A percentile compares a stretch with the other conserved stretches of the same genome.
These are phyloP conservation scores for Oreamnos americanus DNA, from an alignment of 2,113 vertebrate genomes.

Conservation along the genomic window DNA sequence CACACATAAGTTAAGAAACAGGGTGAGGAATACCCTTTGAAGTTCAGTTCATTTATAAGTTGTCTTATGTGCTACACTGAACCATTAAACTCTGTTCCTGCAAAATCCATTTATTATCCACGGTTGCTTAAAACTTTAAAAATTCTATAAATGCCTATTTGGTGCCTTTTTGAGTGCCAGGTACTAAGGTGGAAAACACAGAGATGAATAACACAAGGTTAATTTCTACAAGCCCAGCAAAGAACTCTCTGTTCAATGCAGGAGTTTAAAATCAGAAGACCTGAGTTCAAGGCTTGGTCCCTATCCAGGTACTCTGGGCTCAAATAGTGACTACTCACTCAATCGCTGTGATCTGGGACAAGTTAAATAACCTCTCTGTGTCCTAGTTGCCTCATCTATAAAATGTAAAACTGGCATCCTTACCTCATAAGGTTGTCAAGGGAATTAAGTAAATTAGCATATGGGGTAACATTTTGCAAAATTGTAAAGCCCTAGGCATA, in stretches of 20 bases:
- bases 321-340: neutral
- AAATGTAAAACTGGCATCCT: neutral
- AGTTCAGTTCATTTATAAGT: neutral
- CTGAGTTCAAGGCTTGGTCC: neutral
- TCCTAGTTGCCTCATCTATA: neutral
- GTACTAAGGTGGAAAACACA: neutral
- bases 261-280: neutral
- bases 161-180: neutral
- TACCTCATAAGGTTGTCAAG: neutral
- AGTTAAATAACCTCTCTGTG: neutral
- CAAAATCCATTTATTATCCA: neutral
- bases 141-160: neutral
- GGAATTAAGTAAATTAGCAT: neutral
- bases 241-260: neutral
- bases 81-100: neutral
- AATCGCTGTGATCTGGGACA: neutral
- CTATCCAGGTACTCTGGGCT: neutral
- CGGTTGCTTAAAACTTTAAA: neutral
- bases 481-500: neutral
- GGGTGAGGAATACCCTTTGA: neutral
- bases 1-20: neutral
- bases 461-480: neutral
- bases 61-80: neutral
- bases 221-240: neutral
- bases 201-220: neutral